These are phyloP conservation scores for Ispidina picta DNA, from an alignment of 2,797 vertebrate genomes.

Conservation along the genomic window DNA sequence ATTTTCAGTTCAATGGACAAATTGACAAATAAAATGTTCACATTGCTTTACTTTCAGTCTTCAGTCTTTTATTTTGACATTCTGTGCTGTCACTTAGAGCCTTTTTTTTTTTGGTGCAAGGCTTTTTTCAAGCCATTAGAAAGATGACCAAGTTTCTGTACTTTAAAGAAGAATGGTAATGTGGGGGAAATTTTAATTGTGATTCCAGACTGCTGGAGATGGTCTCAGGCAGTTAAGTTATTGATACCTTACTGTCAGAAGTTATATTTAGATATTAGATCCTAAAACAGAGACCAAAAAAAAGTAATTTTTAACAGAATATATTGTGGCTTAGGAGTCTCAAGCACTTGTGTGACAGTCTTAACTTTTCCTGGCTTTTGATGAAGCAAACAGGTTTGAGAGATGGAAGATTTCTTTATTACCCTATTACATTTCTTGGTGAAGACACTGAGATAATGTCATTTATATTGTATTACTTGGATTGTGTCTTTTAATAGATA, in stretches of 20 bases:
- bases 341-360: neutral
- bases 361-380: neutral
- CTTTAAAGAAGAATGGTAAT: neutral
- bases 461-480: neutral
- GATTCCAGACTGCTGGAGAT: neutral
- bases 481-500: neutral
- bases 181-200: neutral
- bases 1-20: neutral
- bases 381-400: neutral
- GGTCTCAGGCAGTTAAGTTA: neutral
- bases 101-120: neutral
- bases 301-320: neutral
- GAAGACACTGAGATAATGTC: neutral
- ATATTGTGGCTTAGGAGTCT: neutral
- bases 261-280: neutral
- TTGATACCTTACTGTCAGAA: neutral
- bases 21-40: neutral
- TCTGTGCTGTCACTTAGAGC: neutral
- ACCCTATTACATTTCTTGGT: neutral
- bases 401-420: neutral
- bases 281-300: neutral
- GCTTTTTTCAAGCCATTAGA: neutral
- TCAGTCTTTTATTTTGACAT: neutral
- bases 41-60: neutral
- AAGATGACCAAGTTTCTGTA: neutral